Conservation (phyloP, 2,888 invertebrate genomes). For the Tortrix viridana region DNA sequence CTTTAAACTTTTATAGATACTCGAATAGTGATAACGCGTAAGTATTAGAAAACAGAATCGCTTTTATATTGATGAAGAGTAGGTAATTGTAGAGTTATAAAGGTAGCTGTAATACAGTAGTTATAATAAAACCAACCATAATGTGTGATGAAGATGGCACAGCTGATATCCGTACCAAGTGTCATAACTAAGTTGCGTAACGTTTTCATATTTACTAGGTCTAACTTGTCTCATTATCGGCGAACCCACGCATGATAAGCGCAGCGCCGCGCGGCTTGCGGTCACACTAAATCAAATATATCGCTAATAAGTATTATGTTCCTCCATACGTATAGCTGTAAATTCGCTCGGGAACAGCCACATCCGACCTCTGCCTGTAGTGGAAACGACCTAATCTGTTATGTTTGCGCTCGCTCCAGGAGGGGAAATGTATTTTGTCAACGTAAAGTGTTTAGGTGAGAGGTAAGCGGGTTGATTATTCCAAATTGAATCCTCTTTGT, state of each 20-base stretch:
- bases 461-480: slow-evolving; percentile 30
- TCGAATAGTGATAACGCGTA: too few species aligned
- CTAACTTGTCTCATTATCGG: slow-evolving; percentile 20
- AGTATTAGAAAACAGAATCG: too few species aligned
- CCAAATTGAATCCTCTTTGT: slow-evolving; percentile 34
- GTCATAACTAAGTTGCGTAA: slow-evolving; percentile 7
- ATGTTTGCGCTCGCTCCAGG: slow-evolving; percentile 38
- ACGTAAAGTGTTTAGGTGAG: slow-evolving; percentile 37
- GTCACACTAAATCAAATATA: slow-evolving; percentile 41
- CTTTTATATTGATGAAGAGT: too few species aligned
- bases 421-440: slow-evolving; percentile 42
- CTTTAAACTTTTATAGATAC: too few species aligned
- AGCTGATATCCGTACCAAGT: not conserved
- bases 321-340: slow-evolving; percentile 26
- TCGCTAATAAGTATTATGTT: slow-evolving; percentile 35
- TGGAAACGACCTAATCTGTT: slow-evolving; percentile 45
- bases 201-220: slow-evolving; percentile 23
- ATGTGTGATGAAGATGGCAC: not conserved
- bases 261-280: slow-evolving; percentile 35
- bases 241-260: slow-evolving; percentile 34
- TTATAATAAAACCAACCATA: too few species aligned
- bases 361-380: slow-evolving; percentile 39
- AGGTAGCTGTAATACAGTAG: not conserved
- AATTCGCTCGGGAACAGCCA: slow-evolving; percentile 35
- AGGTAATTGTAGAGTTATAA: not conserved